Conservation (phyloP, 2,797 vertebrate species). For the Bradypodion ventrale region DNA sequence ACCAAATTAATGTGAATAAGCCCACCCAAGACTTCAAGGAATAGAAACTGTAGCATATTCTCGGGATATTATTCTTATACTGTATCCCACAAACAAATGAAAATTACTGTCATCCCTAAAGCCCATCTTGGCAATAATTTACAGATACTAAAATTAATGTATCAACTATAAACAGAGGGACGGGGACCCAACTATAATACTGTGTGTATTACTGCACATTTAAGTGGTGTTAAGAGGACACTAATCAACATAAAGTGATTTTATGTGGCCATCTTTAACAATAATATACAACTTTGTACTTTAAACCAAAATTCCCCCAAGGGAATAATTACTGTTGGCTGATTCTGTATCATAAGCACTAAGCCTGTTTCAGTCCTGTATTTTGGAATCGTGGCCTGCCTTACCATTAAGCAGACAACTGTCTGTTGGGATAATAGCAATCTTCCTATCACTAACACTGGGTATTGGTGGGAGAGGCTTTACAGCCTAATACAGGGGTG, state of each 20-base stretch:
- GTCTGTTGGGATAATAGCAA: too few relatives aligned
- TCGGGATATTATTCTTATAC: background rate
- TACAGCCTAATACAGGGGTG: too few relatives aligned
- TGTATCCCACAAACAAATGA: background rate
- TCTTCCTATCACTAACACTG: too few relatives aligned
- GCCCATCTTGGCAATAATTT: background rate
- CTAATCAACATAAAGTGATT: slow-evolving; percentile 1
- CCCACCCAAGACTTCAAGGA: slow-evolving; percentile 1
- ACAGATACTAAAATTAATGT: background rate
- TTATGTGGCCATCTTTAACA: background rate
- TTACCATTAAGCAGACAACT: background rate
- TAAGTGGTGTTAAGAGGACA: slow-evolving; percentile 2
- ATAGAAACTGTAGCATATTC: slow-evolving; percentile 1
- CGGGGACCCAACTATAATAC: background rate
- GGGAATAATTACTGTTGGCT: background rate
- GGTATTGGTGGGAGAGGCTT: too few relatives aligned
- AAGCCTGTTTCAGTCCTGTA: background rate
- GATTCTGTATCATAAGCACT: background rate
- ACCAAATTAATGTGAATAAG: background rate
- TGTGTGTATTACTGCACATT: background rate
- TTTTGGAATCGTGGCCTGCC: background rate
- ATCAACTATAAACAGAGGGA: slow-evolving; percentile 1
- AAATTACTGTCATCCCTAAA: background rate
- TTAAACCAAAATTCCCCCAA: background rate
- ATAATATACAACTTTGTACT: background rate